These are phyloP conservation scores for Pelecanus crispus DNA, from an alignment of 2,113 vertebrate species.

Conservation along the genomic window DNA sequence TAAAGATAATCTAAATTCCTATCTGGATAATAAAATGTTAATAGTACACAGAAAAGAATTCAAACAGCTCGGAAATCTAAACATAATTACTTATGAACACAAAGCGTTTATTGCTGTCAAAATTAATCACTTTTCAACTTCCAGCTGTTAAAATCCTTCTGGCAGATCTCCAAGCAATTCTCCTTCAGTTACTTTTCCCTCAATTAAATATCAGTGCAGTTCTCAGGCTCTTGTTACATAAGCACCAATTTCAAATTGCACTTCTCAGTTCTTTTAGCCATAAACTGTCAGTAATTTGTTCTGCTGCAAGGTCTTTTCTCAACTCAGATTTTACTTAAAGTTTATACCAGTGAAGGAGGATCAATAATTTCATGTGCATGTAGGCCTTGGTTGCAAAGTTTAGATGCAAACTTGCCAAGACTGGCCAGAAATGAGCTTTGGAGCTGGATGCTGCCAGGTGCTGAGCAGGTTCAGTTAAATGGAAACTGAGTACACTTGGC, in stretches of 20 bases:
- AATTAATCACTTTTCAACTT: constrained; percentile 79
- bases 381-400: not conserved
- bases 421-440: not conserved
- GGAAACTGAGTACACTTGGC: not conserved
- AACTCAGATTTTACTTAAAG: not conserved
- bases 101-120: constrained; percentile 77
- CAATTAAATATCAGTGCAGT: constrained; percentile 69
- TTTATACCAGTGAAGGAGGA: not conserved
- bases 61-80: constrained; percentile 68
- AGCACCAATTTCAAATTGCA: constrained; percentile 50
- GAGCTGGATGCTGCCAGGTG: not conserved
- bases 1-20: constrained; percentile 33
- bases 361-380: not conserved
- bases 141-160: constrained; percentile 79
- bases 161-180: constrained; percentile 74
- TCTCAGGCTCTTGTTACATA: constrained; percentile 70
- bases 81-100: constrained; percentile 74
- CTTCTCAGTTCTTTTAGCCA: constrained; percentile 35
- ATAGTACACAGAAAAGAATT: constrained; percentile 58
- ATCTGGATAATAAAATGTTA: constrained; percentile 69
- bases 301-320: not conserved
- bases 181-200: constrained; percentile 67
- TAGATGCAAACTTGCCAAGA: not conserved
- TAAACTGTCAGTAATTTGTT: constrained; percentile 4
- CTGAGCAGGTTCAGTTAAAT: not conserved